A percentile compares a stretch with the other conserved stretches of the same genome.
Conservation (phyloP, 2,888 invertebrate species). For the Myathropa florea region DNA sequence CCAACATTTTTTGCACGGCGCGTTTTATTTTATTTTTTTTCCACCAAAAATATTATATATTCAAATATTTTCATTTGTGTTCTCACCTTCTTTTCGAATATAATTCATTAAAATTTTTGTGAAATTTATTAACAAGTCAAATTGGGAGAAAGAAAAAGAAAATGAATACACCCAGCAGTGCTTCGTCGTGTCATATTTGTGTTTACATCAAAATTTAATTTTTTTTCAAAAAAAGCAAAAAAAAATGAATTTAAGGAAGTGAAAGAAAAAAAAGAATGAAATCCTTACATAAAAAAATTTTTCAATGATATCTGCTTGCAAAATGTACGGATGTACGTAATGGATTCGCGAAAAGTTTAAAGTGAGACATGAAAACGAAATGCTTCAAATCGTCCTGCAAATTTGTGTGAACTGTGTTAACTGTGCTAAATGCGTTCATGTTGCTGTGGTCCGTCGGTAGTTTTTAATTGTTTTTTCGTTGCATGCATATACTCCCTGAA, state of each 20-base stretch:
- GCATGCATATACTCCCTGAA: not conserved
- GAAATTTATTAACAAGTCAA: conserved; percentile 6
- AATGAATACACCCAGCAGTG: conserved; percentile 57
- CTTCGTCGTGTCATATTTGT: conserved; percentile 63
- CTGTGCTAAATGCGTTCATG: conserved; percentile 39
- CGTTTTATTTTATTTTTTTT: conserved; percentile 76
- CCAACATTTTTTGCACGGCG: conserved; percentile 79
- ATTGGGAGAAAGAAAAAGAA: no score
- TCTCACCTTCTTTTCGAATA: conserved; percentile 7
- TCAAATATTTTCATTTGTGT: conserved; percentile 54
- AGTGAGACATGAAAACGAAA: conserved; percentile 30
- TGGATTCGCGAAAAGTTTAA: conserved; percentile 23
- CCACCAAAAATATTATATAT: conserved; percentile 56
- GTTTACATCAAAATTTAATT: conserved; percentile 40
- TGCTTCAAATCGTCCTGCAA: conserved; percentile 44
- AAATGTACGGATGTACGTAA: not conserved
- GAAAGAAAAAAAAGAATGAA: conserved; percentile 3
- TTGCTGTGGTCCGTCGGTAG: conserved; percentile 51
- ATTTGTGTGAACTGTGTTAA: conserved; percentile 52
- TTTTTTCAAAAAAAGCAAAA: conserved; percentile 3
- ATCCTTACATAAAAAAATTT: conserved; percentile 34
- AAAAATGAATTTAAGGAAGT: conserved; percentile 11
- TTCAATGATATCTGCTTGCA: not conserved
- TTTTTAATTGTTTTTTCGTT: conserved; percentile 20
- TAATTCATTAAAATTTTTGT: conserved; percentile 6